Conservation (phyloP, 2,888 invertebrate species). For the Stictocephala bisonia region DNA sequence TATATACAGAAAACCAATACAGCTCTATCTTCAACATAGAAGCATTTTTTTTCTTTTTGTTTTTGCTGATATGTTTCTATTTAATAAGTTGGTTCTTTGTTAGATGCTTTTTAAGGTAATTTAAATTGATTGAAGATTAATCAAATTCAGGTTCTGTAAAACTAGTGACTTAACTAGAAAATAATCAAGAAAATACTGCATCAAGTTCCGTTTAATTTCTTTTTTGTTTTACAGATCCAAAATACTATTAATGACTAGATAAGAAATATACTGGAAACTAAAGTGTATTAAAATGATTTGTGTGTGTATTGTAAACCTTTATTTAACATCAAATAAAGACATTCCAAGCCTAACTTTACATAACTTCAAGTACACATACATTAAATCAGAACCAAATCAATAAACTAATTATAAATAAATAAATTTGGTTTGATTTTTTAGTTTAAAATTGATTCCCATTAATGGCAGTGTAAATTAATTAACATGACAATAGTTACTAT, state of each 20-base stretch:
- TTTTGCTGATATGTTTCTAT: too few species aligned
- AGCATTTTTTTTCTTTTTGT: too few species aligned
- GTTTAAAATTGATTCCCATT: conserved; percentile 8
- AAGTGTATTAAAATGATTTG: conserved; percentile 29
- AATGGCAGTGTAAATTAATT: conserved; percentile 37
- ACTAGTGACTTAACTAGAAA: background rate
- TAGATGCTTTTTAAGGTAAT: too few species aligned
- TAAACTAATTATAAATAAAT: conserved; percentile 34
- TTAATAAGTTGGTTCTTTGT: too few species aligned
- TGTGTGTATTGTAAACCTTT: conserved; percentile 40
- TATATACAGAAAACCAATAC: too few species aligned
- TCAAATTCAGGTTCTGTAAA: background rate
- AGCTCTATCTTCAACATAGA: too few species aligned
- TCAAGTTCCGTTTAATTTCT: conserved; percentile 50
- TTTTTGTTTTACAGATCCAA: conserved; percentile 47
- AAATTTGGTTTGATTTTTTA: conserved; percentile 38
- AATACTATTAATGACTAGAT: conserved; percentile 50
- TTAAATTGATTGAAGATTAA: conserved; percentile 4
- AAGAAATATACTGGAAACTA: conserved; percentile 43
- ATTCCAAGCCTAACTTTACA: conserved; percentile 40
- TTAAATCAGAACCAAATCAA: conserved; percentile 40
- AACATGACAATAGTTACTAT: background rate
- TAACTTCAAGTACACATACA: conserved; percentile 34
- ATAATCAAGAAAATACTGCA: conserved; percentile 45
- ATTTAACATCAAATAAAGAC: conserved; percentile 42